Evolutionary conservation across 2,888 invertebrate genomes (phyloP).

Genomic region (Diplolepis rosae): DNA sequence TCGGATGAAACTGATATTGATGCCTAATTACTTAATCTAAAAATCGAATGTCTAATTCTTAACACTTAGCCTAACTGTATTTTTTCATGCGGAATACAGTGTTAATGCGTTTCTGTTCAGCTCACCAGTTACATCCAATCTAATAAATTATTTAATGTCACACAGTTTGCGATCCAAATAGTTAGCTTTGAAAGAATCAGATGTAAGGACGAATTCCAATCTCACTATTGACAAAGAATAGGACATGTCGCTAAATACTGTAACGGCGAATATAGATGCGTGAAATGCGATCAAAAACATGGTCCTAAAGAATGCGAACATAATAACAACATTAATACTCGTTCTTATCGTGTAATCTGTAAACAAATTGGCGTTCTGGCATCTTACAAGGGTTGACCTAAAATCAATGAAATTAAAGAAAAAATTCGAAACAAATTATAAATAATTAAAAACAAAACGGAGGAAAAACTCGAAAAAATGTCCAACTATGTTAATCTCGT

Average conservation of each 20-base stretch:
- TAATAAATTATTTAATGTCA: not conserved
- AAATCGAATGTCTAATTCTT: not conserved
- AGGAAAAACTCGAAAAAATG: not conserved
- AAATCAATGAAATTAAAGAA: not conserved
- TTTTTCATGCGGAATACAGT: not conserved
- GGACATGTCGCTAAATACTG: slow-evolving; percentile 3
- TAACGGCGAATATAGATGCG: not conserved
- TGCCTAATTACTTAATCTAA: not conserved
- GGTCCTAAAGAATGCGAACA: not conserved
- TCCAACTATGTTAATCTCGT: not conserved
- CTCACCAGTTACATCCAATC: not conserved
- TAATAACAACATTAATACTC: not conserved
- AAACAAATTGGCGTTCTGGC: not conserved
- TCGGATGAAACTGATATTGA: not conserved
- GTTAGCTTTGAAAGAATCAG: too few relatives aligned
- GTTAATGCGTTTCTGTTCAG: not conserved
- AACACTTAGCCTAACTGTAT: not conserved
- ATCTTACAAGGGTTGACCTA: slow-evolving; percentile 8
- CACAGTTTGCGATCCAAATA: not conserved
- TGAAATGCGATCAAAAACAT: not conserved
- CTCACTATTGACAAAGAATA: not conserved
- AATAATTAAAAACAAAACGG: not conserved
- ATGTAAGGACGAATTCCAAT: not conserved
- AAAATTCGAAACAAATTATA: not conserved
- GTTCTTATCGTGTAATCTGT: not conserved